phyloP scores from a whole-genome alignment of 2,888 invertebrate genomes.

The Acrobasis suavella region DNA sequence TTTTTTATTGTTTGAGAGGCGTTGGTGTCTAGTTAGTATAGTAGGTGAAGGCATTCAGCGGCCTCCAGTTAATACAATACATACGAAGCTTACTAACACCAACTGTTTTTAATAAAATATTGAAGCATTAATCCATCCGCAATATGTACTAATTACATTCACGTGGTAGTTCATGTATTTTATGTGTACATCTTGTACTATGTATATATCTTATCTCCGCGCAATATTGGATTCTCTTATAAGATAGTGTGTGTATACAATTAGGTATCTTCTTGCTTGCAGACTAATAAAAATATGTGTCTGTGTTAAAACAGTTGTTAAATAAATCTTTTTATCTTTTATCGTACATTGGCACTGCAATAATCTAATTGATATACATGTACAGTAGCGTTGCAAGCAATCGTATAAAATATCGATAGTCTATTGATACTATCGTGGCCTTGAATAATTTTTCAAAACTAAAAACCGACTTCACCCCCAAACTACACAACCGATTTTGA shows the following conservation, averaged over 20 bases:
- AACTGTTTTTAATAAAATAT: background rate
- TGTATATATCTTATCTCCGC: background rate
- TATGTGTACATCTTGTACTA: background rate
- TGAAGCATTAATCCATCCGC: conserved; percentile 6
- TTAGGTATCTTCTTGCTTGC: background rate
- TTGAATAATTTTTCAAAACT: too few relatives aligned
- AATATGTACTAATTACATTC: conserved; percentile 5
- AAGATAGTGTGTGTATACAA: background rate
- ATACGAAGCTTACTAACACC: too few relatives aligned
- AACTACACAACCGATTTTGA: too few relatives aligned
- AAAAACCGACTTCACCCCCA: too few relatives aligned
- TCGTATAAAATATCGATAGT: too few relatives aligned
- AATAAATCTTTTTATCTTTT: background rate
- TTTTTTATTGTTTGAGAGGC: too few relatives aligned
- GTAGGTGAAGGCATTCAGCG: too few relatives aligned
- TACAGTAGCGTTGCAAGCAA: too few relatives aligned
- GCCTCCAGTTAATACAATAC: too few relatives aligned
- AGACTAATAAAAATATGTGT: background rate
- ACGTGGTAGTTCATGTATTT: background rate
- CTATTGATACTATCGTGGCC: too few relatives aligned
- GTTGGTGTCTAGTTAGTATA: too few relatives aligned
- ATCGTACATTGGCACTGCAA: background rate
- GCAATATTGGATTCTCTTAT: background rate
- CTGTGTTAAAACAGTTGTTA: background rate
- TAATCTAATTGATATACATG: too few relatives aligned